Evolutionary conservation across 2,888 invertebrate species (phyloP).

Genomic region (Phytoseiulus persimilis): DNA sequence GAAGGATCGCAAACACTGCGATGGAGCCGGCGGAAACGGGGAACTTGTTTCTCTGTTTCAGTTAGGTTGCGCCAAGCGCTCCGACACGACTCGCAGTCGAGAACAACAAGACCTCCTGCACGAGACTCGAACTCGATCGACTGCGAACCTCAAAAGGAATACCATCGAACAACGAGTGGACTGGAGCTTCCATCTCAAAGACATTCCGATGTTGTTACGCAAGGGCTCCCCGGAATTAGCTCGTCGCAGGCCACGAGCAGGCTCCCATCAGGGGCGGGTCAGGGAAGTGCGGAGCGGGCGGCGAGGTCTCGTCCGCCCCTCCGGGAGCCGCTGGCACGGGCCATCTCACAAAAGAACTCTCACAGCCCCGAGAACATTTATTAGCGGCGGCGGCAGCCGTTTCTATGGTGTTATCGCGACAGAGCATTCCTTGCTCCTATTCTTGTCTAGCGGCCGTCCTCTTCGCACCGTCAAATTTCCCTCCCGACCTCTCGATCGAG

Average conservation of each 20-base stretch:
- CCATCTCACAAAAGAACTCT: constrained; percentile 5
- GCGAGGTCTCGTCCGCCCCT: not conserved
- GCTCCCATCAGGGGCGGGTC: not conserved
- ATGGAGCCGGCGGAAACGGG: no score
- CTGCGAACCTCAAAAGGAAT: no score
- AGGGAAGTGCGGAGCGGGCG: not conserved
- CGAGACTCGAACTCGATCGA: no score
- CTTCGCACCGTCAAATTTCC: not conserved
- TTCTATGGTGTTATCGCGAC: not conserved
- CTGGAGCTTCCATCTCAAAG: not conserved
- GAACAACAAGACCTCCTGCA: no score
- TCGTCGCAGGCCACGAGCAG: not conserved
- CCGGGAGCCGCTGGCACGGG: not conserved
- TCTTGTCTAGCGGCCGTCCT: not conserved
- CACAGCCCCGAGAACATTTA: not conserved
- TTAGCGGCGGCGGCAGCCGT: not conserved
- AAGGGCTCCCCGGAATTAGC: not conserved
- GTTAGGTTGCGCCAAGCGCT: no score
- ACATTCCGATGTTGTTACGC: not conserved
- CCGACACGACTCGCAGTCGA: no score
- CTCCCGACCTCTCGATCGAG: not conserved
- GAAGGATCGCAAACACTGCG: no score
- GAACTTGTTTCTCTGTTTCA: no score
- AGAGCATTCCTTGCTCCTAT: not conserved
- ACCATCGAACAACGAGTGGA: not conserved